phyloP scores from a whole-genome alignment of 2,113 vertebrate species.

The Gymnarchus niloticus region DNA sequence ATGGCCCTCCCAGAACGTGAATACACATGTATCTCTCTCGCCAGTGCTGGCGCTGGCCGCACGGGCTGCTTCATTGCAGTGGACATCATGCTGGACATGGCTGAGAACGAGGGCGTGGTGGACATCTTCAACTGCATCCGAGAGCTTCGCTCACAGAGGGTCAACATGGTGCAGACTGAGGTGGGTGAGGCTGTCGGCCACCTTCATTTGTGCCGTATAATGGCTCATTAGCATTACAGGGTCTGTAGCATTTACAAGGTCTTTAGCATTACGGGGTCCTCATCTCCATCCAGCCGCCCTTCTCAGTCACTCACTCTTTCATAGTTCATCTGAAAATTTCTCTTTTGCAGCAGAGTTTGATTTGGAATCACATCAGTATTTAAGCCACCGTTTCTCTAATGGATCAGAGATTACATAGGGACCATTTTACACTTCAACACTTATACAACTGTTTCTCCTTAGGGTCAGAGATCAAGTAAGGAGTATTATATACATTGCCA shows the following conservation, averaged over 20 bases:
- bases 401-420: neutral
- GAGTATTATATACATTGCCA: conserved; percentile 5
- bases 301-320: too few species aligned
- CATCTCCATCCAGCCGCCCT: too few species aligned
- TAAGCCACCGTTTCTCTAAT: neutral
- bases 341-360: neutral
- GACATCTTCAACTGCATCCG: conserved; percentile 97
- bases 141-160: conserved; percentile 90
- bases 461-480: conserved; percentile 2
- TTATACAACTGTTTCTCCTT: neutral
- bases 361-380: neutral
- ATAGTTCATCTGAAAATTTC: too few species aligned
- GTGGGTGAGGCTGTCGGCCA: conserved; percentile 53
- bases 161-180: conserved; percentile 96
- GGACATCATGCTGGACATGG: conserved; percentile 98
- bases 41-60: conserved; percentile 85
- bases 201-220: neutral
- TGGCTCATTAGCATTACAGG: neutral
- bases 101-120: conserved; percentile 93
- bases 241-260: too few species aligned
- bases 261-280: too few species aligned
- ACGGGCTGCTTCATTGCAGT: conserved; percentile 96
- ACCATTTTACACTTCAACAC: neutral
- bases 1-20: neutral
- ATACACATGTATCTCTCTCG: neutral